phyloP scores from a whole-genome alignment of 2,888 invertebrate genomes.

The Punctoribates punctum region DNA sequence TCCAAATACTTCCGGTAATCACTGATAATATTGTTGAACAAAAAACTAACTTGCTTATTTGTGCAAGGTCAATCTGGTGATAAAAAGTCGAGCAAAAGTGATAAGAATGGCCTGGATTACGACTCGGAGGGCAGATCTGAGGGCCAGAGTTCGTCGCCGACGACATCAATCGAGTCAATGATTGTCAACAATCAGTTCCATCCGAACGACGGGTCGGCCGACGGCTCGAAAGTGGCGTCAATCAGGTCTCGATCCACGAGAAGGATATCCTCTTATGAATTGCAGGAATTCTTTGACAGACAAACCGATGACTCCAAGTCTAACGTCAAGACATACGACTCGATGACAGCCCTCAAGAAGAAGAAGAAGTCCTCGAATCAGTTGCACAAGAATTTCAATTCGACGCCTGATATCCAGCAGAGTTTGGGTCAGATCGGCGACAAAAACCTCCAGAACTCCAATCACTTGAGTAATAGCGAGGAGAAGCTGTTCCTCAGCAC shows the following conservation, averaged over 20 bases:
- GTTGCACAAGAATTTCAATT: conserved; percentile 76
- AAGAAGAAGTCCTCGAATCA: conserved; percentile 38
- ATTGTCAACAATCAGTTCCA: neutral
- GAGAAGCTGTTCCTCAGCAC: conserved; percentile 23
- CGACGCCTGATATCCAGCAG: conserved; percentile 70
- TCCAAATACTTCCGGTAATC: conserved; percentile 1
- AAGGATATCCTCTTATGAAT: conserved; percentile 80
- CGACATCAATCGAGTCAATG: conserved; percentile 41
- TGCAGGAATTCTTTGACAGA: conserved; percentile 86
- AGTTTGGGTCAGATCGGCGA: conserved; percentile 5
- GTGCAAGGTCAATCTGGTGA: neutral
- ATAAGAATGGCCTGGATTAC: conserved; percentile 51
- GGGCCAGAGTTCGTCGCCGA: conserved; percentile 36
- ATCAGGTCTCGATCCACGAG: conserved; percentile 63
- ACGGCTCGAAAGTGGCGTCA: conserved; percentile 64
- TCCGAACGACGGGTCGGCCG: conserved; percentile 36
- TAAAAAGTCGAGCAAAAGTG: conserved; percentile 44
- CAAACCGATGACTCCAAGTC: conserved; percentile 73
- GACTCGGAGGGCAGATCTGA: conserved; percentile 49
- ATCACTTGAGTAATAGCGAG: conserved; percentile 35
- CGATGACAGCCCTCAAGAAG: conserved; percentile 32
- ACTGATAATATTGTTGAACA: neutral
- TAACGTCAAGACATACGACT: conserved; percentile 62
- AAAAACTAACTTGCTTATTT: neutral
- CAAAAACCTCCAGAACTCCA: neutral